Base-by-base conservation (phyloP, 2,888 invertebrate species). In the Incurvaria masculella region DNA sequence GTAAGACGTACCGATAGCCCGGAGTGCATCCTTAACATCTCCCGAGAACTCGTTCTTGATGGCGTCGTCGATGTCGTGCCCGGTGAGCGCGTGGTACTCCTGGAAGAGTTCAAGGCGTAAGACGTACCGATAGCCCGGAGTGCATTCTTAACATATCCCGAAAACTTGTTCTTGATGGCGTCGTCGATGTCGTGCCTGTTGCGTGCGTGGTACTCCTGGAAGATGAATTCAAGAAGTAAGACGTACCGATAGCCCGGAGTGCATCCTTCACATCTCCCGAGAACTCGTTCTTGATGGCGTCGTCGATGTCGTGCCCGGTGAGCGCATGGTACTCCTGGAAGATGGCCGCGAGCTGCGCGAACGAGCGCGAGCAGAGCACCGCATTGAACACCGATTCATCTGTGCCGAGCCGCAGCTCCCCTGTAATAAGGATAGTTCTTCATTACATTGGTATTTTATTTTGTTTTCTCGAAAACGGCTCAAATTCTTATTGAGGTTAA, bases 351-450 rank as follows among this genome's bases (percentile, higher is more conserved):
- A 82, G 67, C 54, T 79, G 79, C 33, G 69, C 63, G 71, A 75
- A 79, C 52, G 79, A 79, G 46, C 93, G 85, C 49, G 90, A 87
- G 57, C 91, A 91, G 43, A 96, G 79, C 47, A 94, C 84, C 54
- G 87, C 84, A 69, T 94, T 92, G 75, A 96, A 94, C 45, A 83
- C 82, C 1, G 90, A 90, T 69, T 94, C 94, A 65, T 94, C 93
- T 0, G 94, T 94, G 47, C 94, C 93, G 46, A 89, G 65, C 4
- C 75, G 73, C 1, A 79, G 69, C 50, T 79, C 79, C 55, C 79
- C 79, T 79, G 64, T 2, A 61, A 61, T 14, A 23, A 42, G 50
- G n/a, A n/a, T n/a, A n/a, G n/a, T n/a, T n/a, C n/a, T n/a, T n/a
- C n/a, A n/a, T n/a, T n/a, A n/a, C n/a, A n/a, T n/a, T n/a, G n/a